phyloP scores from a whole-genome alignment of 2,113 vertebrate genomes.

The Entomyzon cyanotis region DNA sequence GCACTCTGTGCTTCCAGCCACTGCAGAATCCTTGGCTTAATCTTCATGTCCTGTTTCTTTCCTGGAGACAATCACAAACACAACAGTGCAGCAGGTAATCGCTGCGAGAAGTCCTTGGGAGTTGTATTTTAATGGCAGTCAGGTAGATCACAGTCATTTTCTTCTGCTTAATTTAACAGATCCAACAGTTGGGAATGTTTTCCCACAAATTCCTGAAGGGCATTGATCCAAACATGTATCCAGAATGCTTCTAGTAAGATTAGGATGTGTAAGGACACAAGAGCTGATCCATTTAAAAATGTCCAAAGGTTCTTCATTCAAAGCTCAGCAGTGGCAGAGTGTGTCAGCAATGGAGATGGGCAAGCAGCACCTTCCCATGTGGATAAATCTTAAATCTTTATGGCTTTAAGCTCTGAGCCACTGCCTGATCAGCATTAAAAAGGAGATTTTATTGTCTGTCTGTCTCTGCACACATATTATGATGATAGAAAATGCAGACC shows the following conservation, averaged over 20 bases:
- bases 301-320: background rate
- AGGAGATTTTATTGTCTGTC: background rate
- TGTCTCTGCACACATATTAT: background rate
- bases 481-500: background rate
- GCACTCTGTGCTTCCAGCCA: background rate
- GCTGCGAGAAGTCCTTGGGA: background rate
- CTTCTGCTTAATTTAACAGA: background rate
- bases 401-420: background rate
- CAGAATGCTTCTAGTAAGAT: background rate
- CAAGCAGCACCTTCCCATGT: background rate
- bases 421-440: background rate
- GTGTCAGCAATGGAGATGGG: fast-evolving
- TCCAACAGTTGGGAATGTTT: background rate
- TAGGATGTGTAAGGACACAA: background rate
- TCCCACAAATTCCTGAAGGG: background rate
- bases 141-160: background rate
- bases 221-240: background rate
- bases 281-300: background rate
- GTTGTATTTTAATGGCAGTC: background rate
- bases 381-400: no score
- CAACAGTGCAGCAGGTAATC: fast-evolving
- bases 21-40: background rate
- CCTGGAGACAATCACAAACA: background rate
- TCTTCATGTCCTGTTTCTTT: fast-evolving
- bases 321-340: background rate